Evolutionary conservation across 2,888 invertebrate species (phyloP), one percentile per base, ranked within the genome.

Genomic region (Cosmia trapezina): DNA sequence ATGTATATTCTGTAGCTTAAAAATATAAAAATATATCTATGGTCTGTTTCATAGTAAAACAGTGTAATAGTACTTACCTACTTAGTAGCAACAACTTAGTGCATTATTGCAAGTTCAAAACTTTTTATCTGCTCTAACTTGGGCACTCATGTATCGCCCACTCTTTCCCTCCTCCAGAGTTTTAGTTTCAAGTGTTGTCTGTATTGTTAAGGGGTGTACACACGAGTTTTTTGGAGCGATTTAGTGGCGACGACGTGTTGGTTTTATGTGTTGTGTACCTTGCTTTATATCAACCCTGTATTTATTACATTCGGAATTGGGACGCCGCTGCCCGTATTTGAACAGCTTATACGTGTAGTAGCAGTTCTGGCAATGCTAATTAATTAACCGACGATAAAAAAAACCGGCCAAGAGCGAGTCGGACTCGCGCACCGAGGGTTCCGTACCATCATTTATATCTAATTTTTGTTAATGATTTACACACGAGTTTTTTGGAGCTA

Each of bases 161-260:
- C 80, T 83, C 83, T 80, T 65, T 70, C 67, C 33, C 84, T 69
- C 75, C 61, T 65, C 75, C 61, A 83, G 43, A 83, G 67, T 83
- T 83, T 80, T 83, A 83, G 84, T 83, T 80, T 83, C 43, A 41
- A 79, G 84, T 70, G 70, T 70, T 83, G 83, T 81, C 81, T 81
- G 83, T 81, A 67, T 67, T 64, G 67, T 68, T 61, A 70, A 81
- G 84, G 81, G 67, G 67, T 67, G 67, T 74, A 57, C 70, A 83
- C 80, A 80, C 70, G 66, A 56, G 47, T 68, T 76, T 72, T 81
- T 83, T 60, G 64, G 59, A 73, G 65, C 81, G 84, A 75, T 83
- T 81, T 83, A 75, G 76, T 83, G 67, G 66, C 43, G 53, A 65
- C 43, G 53, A 65, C 45, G 33, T n/a, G 73, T 64, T 68, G 51